Conservation (phyloP, 2,797 vertebrate genomes). For the Crypturellus tataupa region DNA sequence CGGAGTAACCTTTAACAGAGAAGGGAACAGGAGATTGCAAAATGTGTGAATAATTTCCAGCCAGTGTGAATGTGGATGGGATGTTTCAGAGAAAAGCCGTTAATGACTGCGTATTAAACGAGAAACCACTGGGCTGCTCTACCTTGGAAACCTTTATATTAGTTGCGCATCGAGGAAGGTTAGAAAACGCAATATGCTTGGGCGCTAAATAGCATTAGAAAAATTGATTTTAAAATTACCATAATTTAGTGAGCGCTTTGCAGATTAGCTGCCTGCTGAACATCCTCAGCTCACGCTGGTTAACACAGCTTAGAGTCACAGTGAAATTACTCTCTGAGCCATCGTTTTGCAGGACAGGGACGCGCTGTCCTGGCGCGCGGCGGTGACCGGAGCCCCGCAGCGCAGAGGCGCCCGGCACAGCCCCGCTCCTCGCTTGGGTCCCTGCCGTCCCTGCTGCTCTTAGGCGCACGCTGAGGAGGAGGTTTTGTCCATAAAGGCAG, state of each 20-base stretch:
- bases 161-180: background rate
- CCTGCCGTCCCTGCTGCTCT: too few relatives aligned
- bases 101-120: rapidly evolving
- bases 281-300: background rate
- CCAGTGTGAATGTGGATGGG: rapidly evolving
- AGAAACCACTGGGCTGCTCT: background rate
- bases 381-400: too few relatives aligned
- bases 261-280: background rate
- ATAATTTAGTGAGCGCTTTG: background rate
- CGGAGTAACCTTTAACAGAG: background rate
- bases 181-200: background rate
- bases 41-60: background rate
- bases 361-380: background rate
- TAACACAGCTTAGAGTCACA: background rate
- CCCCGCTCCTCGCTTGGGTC: too few relatives aligned
- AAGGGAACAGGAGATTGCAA: rapidly evolving
- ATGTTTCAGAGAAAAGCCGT: rapidly evolving
- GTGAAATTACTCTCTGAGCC: background rate
- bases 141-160: background rate
- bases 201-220: background rate
- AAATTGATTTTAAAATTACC: background rate
- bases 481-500: too few relatives aligned
- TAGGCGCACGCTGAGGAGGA: too few relatives aligned
- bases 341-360: background rate
- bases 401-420: too few relatives aligned